A percentile compares a stretch with the other conserved stretches of the same genome.
phyloP scores from a whole-genome alignment of 1,140 invertebrate genomes.

The Habropoda laboriosa region DNA sequence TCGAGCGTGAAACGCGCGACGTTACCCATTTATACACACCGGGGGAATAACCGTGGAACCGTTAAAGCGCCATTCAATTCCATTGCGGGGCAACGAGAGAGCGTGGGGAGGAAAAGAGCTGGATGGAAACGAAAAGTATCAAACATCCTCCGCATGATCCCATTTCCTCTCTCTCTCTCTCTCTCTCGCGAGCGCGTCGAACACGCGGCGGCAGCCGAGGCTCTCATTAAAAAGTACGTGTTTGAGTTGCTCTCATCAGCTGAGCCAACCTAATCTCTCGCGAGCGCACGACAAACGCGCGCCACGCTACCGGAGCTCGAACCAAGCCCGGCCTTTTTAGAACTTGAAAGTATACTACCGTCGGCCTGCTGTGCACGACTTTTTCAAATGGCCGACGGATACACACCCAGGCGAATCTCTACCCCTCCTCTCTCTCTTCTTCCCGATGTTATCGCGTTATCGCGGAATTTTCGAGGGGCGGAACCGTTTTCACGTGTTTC shows the following conservation, averaged over 20 bases:
- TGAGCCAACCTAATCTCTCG: constrained; percentile 47
- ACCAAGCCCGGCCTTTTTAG: constrained; percentile 30
- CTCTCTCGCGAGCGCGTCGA: too few species aligned
- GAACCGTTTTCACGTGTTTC: not conserved
- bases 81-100: not conserved
- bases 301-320: not conserved
- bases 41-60: not conserved
- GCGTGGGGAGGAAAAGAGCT: too few species aligned
- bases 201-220: constrained; percentile 8
- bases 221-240: constrained; percentile 58
- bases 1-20: not conserved
- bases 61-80: constrained; percentile 5
- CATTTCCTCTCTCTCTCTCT: constrained; percentile 46
- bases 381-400: constrained; percentile 18
- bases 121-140: constrained; percentile 25
- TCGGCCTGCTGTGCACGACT: not conserved
- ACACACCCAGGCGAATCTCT: too few species aligned
- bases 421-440: too few species aligned
- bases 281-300: constrained; percentile 36
- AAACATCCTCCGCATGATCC: constrained; percentile 39
- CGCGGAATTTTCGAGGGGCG: not conserved
- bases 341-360: not conserved
- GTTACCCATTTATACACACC: too few species aligned
- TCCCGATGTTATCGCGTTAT: constrained; percentile 1
- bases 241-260: constrained; percentile 51